Percentiles rank a stretch among this genome's conserved stretches.
Conservation (phyloP, 2,797 vertebrate species). For the Enteromius mattozi region DNA sequence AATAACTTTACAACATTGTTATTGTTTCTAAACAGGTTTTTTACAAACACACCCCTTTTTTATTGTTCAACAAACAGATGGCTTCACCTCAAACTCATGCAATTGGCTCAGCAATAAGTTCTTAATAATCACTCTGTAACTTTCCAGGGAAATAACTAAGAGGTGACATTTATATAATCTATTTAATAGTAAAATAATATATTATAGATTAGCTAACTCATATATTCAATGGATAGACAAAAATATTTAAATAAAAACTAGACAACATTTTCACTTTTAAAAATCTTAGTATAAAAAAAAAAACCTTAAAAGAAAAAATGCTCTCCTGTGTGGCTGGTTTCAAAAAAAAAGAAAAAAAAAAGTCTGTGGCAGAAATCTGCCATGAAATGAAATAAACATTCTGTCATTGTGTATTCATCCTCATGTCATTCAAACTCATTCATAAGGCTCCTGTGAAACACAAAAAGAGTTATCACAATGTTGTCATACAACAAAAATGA, state of each 20-base stretch:
- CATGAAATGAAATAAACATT: neutral
- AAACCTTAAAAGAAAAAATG: no score
- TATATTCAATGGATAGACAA: neutral
- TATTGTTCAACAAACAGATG: neutral
- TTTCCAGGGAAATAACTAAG: neutral
- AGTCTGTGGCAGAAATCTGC: neutral
- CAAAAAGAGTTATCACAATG: neutral
- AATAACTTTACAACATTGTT: neutral
- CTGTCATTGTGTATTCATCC: neutral
- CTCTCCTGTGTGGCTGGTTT: neutral
- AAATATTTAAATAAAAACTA: neutral
- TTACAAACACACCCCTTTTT: neutral
- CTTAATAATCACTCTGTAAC: neutral
- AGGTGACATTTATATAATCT: neutral
- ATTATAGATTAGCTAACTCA: neutral
- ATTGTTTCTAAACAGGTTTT: neutral
- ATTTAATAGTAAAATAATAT: neutral
- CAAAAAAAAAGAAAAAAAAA: neutral
- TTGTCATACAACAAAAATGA: neutral
- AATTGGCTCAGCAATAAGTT: neutral
- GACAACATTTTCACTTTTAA: neutral
- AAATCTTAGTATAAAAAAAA: neutral
- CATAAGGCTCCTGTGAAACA: neutral
- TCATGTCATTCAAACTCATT: neutral
- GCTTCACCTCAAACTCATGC: neutral